phyloP scores from a whole-genome alignment of 2,797 vertebrate species.

The Pampus argenteus region DNA sequence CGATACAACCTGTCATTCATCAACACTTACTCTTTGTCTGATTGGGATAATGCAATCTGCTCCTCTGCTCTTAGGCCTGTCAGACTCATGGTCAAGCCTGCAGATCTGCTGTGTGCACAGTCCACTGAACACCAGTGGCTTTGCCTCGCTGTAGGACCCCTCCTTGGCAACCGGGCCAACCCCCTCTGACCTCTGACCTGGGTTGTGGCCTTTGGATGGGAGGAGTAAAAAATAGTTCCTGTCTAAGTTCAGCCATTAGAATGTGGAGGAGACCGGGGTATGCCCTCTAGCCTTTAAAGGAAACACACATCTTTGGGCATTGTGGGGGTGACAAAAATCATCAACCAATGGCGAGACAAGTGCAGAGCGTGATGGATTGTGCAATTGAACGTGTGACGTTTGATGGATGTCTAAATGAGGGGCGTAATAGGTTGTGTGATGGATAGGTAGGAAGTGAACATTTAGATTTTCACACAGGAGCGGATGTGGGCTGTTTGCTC shows the following conservation, averaged over 20 bases:
- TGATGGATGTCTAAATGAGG: slow-evolving; percentile 79
- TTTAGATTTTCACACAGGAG: slow-evolving; percentile 73
- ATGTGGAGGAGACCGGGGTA: slow-evolving; percentile 68
- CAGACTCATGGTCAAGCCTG: slow-evolving; percentile 53
- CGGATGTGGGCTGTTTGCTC: slow-evolving; percentile 81
- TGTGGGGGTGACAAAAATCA: slow-evolving; percentile 70
- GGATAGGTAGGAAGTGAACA: slow-evolving; percentile 81
- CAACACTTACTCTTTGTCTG: slow-evolving; percentile 50
- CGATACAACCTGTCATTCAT: slow-evolving; percentile 65
- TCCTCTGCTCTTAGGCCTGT: slow-evolving; percentile 70
- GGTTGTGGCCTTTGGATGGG: slow-evolving; percentile 52
- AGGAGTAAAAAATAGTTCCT: slow-evolving; percentile 63
- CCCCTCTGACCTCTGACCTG: slow-evolving; percentile 70
- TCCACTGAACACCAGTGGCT: slow-evolving; percentile 68
- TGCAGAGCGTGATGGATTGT: slow-evolving; percentile 73
- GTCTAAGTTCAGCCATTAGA: slow-evolving; percentile 75
- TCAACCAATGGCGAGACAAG: slow-evolving; percentile 66
- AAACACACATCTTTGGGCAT: slow-evolving; percentile 67
- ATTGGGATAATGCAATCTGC: slow-evolving; percentile 56
- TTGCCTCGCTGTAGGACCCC: slow-evolving; percentile 57
- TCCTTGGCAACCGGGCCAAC: slow-evolving; percentile 74
- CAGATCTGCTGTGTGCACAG: slow-evolving; percentile 72
- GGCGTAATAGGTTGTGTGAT: slow-evolving; percentile 75
- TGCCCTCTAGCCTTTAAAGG: slow-evolving; percentile 62
- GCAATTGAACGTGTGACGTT: slow-evolving; percentile 72